phyloP scores from a whole-genome alignment of 2,888 invertebrate genomes.

The Diogma glabrata region DNA sequence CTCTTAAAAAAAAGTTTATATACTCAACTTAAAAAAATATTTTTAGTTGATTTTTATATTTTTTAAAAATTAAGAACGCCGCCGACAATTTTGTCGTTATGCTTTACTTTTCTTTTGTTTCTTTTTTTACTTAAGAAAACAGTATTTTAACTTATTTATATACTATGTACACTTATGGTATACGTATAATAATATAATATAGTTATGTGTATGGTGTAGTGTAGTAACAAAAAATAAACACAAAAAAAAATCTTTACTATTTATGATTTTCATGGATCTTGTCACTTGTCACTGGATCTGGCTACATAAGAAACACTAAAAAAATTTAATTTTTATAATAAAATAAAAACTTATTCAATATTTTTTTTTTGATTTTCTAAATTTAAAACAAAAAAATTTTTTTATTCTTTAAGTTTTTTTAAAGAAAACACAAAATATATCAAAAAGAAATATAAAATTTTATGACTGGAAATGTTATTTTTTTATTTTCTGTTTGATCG shows the following conservation, averaged over 20 bases:
- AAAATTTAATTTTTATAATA: conserved; percentile 1
- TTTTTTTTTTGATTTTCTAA: conserved; percentile 6
- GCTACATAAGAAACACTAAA: conserved; percentile 2
- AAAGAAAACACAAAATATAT: no score
- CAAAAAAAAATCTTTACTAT: conserved; percentile 7
- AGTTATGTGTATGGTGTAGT: no score
- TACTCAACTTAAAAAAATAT: no score
- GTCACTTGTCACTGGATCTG: conserved; percentile 9
- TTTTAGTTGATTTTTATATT: no score
- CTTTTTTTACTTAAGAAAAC: no score
- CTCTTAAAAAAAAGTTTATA: no score
- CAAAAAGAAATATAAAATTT: conserved; percentile 7
- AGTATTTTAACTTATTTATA: no score
- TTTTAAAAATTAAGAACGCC: no score
- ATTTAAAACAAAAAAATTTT: conserved; percentile 2
- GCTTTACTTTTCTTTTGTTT: no score
- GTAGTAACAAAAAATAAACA: neutral
- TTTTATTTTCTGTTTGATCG: conserved; percentile 7
- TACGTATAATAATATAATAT: no score
- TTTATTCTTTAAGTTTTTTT: conserved; percentile 8
- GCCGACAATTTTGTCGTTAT: no score
- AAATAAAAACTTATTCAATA: conserved; percentile 1
- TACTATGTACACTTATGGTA: no score
- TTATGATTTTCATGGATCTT: conserved; percentile 9
- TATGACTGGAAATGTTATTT: conserved; percentile 3